Conservation (phyloP, 1,140 invertebrate species). For the Ips nitidus region DNA sequence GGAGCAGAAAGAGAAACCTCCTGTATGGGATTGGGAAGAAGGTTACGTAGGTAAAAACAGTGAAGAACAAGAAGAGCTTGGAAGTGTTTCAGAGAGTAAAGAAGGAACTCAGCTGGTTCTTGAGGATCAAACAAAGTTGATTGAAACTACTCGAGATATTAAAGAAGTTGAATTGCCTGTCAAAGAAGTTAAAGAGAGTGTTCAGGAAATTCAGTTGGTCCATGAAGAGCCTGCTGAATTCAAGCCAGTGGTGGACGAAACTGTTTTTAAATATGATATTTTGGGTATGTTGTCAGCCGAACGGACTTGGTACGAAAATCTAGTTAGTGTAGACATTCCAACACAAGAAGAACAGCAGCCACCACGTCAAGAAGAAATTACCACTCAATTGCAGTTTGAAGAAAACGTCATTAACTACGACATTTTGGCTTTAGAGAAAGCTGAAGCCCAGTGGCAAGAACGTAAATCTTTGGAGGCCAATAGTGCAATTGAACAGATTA, state of each 20-base stretch:
- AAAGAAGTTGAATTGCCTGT: not conserved
- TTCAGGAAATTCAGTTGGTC: not conserved
- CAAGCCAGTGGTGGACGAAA: not conserved
- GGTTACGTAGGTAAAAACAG: constrained; percentile 4
- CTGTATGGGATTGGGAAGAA: constrained; percentile 26
- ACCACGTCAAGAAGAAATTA: not conserved
- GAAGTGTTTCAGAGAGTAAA: not conserved
- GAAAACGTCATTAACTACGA: constrained; percentile 20
- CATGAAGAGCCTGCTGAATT: not conserved
- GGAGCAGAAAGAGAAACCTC: constrained; percentile 2
- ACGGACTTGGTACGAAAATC: not conserved
- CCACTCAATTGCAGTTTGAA: not conserved
- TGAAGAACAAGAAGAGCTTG: too few species aligned
- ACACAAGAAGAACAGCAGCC: not conserved
- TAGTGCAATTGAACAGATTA: too few species aligned
- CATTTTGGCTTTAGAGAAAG: constrained; percentile 18
- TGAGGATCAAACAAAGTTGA: not conserved
- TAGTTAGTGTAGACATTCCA: not conserved
- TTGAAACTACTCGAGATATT: not conserved
- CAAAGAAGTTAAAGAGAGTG: not conserved
- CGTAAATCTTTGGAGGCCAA: constrained; percentile 2
- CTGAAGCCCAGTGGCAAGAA: constrained; percentile 33
- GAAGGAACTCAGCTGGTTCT: not conserved
- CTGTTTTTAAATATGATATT: not conserved
- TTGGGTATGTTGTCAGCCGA: not conserved